phyloP scores from a whole-genome alignment of 2,113 vertebrate genomes.

The Hemichromis elongatus region DNA sequence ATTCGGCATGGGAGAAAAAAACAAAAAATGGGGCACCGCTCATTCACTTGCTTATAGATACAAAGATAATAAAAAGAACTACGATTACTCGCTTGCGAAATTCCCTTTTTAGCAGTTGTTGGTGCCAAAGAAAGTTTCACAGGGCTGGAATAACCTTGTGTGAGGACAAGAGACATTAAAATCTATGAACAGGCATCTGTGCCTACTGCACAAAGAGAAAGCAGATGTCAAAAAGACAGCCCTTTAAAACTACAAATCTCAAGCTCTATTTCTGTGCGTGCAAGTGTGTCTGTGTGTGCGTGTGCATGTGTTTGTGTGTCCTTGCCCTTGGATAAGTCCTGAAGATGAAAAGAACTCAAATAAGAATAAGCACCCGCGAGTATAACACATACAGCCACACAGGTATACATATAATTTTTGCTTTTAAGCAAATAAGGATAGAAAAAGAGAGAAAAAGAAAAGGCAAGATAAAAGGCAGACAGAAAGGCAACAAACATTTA shows the following conservation, averaged over 20 bases:
- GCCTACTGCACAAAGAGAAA: constrained; percentile 13
- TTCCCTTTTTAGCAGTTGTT: neutral
- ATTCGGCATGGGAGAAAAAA: neutral
- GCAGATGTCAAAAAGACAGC: constrained; percentile 31
- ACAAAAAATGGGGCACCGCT: neutral
- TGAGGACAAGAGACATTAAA: constrained; percentile 12
- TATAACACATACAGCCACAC: neutral
- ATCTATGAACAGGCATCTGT: constrained; percentile 3
- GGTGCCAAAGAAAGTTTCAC: constrained; percentile 13
- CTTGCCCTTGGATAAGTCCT: constrained; percentile 18
- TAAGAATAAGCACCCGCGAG: neutral
- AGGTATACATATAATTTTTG: neutral
- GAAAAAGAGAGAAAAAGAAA: constrained; percentile 10
- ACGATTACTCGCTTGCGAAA: neutral
- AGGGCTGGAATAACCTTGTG: constrained; percentile 26
- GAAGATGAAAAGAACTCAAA: constrained; percentile 17
- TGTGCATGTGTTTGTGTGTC: neutral
- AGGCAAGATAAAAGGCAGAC: neutral
- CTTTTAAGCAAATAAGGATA: neutral
- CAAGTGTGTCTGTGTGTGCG: neutral
- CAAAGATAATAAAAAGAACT: neutral
- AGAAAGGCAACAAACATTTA: neutral
- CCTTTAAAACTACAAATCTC: neutral
- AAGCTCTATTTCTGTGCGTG: neutral
- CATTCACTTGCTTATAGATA: neutral